Conservation (phyloP, 2,888 invertebrate species). For the Omphaloscelis lunosa region DNA sequence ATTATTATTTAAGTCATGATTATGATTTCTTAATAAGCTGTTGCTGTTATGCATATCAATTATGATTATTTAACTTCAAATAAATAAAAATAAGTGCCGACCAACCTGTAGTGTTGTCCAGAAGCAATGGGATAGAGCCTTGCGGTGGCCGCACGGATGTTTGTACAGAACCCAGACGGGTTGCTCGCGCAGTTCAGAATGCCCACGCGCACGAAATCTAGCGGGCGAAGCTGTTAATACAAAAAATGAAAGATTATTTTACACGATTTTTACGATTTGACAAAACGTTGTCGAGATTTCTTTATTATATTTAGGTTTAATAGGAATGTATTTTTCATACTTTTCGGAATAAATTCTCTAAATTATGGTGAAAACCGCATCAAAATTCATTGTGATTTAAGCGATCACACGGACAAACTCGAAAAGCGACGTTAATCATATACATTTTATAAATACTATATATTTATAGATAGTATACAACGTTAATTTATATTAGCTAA, state of each 20-base stretch:
- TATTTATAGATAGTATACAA: not conserved
- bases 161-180: slow-evolving; percentile 76
- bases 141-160: slow-evolving; percentile 81
- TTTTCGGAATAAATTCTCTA: not conserved
- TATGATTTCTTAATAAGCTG: no score
- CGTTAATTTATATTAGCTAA: not conserved
- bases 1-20: no score
- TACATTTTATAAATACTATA: no score
- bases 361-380: not conserved
- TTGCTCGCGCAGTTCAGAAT: slow-evolving; percentile 73
- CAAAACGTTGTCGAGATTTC: not conserved
- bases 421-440: not conserved
- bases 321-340: not conserved
- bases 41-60: no score
- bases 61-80: no score
- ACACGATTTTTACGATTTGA: not conserved
- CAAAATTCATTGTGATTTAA: not conserved
- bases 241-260: no score
- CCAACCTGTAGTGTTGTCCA: slow-evolving; percentile 77
- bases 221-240: slow-evolving; percentile 78
- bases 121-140: slow-evolving; percentile 79
- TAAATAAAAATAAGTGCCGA: not conserved
- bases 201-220: slow-evolving; percentile 80
- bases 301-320: not conserved
- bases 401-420: not conserved